Evolutionary conservation across 1,140 invertebrate genomes (phyloP).

Genomic region (Zophobas morio): DNA sequence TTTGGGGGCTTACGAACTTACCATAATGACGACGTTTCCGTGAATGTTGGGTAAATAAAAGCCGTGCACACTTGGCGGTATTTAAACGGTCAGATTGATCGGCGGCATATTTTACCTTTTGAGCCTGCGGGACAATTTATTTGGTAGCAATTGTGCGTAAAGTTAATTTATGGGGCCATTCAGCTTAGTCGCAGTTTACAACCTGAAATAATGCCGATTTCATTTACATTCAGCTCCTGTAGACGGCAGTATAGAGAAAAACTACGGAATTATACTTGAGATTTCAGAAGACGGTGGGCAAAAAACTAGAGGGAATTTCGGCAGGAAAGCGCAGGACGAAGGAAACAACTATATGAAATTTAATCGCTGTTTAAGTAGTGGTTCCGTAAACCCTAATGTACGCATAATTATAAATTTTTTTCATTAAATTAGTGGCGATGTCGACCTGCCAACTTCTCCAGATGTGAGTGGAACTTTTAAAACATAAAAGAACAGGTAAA

Average conservation of each 20-base stretch:
- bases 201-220: conserved; percentile 44
- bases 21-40: background rate
- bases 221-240: conserved; percentile 38
- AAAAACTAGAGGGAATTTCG: background rate
- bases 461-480: no score
- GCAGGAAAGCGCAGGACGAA: no score
- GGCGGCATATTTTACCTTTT: conserved; percentile 43
- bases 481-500: no score
- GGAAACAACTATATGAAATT: no score
- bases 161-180: conserved; percentile 46
- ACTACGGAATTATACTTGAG: conserved; percentile 6
- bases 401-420: no score
- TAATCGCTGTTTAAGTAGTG: no score
- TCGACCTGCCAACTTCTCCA: no score
- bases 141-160: conserved; percentile 49
- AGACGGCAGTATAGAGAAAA: conserved; percentile 20
- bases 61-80: conserved; percentile 28
- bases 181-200: conserved; percentile 44
- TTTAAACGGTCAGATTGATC: conserved; percentile 38
- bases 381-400: no score
- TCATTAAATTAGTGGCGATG: no score
- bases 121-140: conserved; percentile 46
- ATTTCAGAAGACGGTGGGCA: background rate
- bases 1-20: background rate
- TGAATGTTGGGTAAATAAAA: background rate